A percentile compares a stretch with the other conserved stretches of the same genome.
These are phyloP conservation scores for Drosophila prosaltans DNA, from an alignment of 1,140 invertebrate species.

Conservation along the genomic window DNA sequence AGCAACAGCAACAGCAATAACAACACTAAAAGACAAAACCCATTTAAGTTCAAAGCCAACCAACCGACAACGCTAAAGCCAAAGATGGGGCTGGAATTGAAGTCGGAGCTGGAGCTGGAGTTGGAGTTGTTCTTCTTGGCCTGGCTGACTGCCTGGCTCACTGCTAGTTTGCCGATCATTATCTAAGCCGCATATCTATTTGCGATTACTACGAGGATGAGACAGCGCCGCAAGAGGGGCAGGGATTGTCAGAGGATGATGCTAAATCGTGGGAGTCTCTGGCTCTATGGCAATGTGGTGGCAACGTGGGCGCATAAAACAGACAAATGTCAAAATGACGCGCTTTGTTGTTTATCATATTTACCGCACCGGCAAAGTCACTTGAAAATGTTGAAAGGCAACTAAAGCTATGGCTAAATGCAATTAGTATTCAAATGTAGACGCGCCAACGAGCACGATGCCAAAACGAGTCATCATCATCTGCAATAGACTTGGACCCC, in stretches of 20 bases:
- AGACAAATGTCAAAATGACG: constrained; percentile 80
- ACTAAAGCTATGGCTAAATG: constrained; percentile 55
- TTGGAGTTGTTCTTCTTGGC: constrained; percentile 25
- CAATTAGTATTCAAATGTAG: constrained; percentile 80
- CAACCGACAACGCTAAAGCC: constrained; percentile 56
- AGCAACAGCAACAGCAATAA: constrained; percentile 8
- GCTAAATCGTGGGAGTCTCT: constrained; percentile 67
- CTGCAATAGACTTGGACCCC: constrained; percentile 30
- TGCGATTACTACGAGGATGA: constrained; percentile 51
- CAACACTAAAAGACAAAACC: constrained; percentile 50
- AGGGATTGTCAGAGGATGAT: constrained; percentile 3
- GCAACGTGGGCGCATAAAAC: constrained; percentile 73
- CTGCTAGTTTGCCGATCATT: constrained; percentile 59
- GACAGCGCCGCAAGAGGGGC: background rate
- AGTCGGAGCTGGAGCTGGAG: constrained; percentile 25
- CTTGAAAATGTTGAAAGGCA: constrained; percentile 2
- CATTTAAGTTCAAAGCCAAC: constrained; percentile 78
- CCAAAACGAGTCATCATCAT: constrained; percentile 74
- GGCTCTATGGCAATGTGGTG: constrained; percentile 44
- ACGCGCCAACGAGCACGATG: constrained; percentile 73
- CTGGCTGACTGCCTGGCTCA: background rate
- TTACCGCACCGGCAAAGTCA: constrained; percentile 54
- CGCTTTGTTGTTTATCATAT: constrained; percentile 82
- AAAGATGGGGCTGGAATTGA: constrained; percentile 23
- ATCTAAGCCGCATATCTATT: constrained; percentile 78